A percentile compares a stretch with the other conserved stretches of the same genome.
Conservation (phyloP, 2,797 vertebrate species). For the Aeoliscus strigatus region DNA sequence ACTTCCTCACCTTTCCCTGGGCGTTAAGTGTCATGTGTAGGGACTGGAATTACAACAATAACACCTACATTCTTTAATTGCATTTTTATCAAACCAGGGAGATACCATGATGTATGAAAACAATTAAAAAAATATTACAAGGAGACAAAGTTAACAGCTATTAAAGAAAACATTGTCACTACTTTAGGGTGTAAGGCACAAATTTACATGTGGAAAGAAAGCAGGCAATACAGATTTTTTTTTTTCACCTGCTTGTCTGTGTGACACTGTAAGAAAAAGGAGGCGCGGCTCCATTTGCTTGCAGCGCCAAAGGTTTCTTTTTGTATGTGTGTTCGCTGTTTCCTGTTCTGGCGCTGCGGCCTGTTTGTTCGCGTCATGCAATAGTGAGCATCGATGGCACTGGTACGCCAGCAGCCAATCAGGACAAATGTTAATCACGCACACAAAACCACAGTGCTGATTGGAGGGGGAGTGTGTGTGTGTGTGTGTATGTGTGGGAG, state of each 20-base stretch:
- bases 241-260: conserved; percentile 40
- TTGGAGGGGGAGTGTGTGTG: no score
- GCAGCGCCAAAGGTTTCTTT: conserved; percentile 34
- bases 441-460: conserved; percentile 78
- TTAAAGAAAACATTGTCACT: conserved; percentile 86
- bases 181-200: conserved; percentile 99
- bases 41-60: conserved; percentile 75
- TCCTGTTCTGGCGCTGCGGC: conserved; percentile 61
- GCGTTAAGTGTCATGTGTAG: conserved; percentile 58
- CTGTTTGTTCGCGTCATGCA: conserved; percentile 81
- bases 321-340: conserved; percentile 35
- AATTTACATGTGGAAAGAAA: conserved; percentile 98
- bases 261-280: conserved; percentile 41
- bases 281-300: conserved; percentile 63
- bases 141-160: conserved; percentile 82
- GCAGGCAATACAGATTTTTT: conserved; percentile 77
- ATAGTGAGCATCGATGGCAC: conserved; percentile 82
- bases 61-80: conserved; percentile 81
- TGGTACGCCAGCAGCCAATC: conserved; percentile 80
- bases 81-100: conserved; percentile 79
- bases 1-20: conserved; percentile 22
- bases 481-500: no score
- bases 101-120: conserved; percentile 71
- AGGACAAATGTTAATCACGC: conserved; percentile 79
- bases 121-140: conserved; percentile 69